Percentiles rank a stretch among this genome's conserved stretches.
Conservation (phyloP, 1,140 invertebrate genomes). For the Mizuhopecten yessoensis region DNA sequence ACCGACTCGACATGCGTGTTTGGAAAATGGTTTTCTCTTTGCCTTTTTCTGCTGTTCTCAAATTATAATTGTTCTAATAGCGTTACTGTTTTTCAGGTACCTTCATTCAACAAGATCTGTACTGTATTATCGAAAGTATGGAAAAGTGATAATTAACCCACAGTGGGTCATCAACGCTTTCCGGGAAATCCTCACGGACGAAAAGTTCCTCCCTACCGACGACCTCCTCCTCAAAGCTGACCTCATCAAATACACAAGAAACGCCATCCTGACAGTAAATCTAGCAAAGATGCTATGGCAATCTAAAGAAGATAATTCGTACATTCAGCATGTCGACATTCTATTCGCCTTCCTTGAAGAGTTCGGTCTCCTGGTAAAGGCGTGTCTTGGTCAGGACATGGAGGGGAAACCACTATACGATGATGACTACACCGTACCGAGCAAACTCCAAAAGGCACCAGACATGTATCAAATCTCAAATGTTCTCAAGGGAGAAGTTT, state of each 20-base stretch:
- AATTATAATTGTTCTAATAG: too few species aligned
- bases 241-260: not conserved
- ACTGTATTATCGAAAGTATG: not conserved
- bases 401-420: not conserved
- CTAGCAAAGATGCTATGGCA: not conserved
- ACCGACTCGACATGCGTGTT: too few species aligned
- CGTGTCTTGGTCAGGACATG: not conserved
- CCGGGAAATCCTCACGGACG: slow-evolving; percentile 8
- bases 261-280: not conserved
- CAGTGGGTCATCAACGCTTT: slow-evolving; percentile 37
- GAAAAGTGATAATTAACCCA: not conserved
- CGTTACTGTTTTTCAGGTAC: not conserved
- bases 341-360: not conserved
- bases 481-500: not conserved
- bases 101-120: not conserved
- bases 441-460: not conserved
- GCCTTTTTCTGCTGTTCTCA: too few species aligned
- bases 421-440: not conserved
- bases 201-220: not conserved
- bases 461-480: not conserved
- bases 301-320: not conserved
- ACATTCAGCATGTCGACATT: slow-evolving; percentile 23
- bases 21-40: too few species aligned
- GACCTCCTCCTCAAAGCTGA: not conserved
- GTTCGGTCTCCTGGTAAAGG: slow-evolving; percentile 30